These are phyloP conservation scores for Turdus rufiventris DNA, from an alignment of 2,113 vertebrate genomes.

Conservation along the genomic window DNA sequence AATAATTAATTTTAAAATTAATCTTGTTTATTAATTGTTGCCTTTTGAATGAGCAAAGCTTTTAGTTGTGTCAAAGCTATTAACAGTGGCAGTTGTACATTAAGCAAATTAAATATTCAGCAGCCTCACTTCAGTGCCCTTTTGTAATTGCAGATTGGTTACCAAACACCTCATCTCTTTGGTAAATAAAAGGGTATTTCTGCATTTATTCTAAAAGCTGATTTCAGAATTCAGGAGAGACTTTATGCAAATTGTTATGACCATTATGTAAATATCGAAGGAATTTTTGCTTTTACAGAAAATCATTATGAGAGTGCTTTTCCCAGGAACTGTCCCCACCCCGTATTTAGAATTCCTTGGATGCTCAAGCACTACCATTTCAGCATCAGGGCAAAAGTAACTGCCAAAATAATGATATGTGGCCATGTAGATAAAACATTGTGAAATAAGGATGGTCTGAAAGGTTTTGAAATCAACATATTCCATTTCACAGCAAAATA, in stretches of 20 bases:
- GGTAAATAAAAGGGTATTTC: neutral
- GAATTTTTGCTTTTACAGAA: neutral
- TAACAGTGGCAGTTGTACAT: neutral
- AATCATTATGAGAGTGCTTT: neutral
- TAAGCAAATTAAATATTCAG: slow-evolving; percentile 45
- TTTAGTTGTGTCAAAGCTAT: slow-evolving; percentile 48
- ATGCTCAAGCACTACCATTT: neutral
- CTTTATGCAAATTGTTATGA: neutral
- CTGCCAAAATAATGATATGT: neutral
- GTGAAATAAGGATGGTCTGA: neutral
- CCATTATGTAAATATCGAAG: neutral
- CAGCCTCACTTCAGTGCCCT: neutral
- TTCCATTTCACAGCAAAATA: neutral
- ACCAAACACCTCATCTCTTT: neutral
- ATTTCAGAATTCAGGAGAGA: neutral
- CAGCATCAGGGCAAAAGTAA: neutral
- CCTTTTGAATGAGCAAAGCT: slow-evolving; percentile 36
- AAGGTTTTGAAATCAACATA: neutral
- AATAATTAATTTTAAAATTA: slow-evolving; percentile 9
- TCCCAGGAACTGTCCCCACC: neutral
- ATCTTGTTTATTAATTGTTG: slow-evolving; percentile 43
- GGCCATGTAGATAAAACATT: neutral
- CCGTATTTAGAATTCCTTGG: neutral
- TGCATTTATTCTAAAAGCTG: neutral
- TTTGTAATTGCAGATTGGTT: neutral